Base-by-base conservation (phyloP, 2,113 vertebrate species). In the Scalopus aquaticus region DNA sequence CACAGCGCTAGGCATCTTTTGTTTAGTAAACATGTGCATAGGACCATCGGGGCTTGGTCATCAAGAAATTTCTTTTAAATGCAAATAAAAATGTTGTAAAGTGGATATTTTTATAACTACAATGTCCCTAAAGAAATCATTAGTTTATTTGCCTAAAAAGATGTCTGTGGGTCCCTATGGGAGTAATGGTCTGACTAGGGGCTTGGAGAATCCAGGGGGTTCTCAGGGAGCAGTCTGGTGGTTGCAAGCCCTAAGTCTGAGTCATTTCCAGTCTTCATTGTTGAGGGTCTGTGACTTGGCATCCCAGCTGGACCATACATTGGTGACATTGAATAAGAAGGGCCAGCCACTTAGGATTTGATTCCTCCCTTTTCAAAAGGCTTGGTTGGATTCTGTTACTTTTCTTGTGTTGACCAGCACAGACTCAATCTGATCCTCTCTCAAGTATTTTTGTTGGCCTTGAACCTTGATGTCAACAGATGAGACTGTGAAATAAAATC, bases 11-110 rank as follows among this genome's bases (percentile, higher is more conserved):
- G 95, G 97, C 97, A 94, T 96, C 97, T 98, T 98, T 98, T 98
- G 98, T 98, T 98, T 98, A 95, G 97, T 97, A 98, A 98, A 98
- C 95, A 97, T 12, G 3, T 82, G 90, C 96, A 65, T 65, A 94
- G 95, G 97, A 83, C 95, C 92, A 70, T 98, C 96, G 97, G 95
- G 84, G 64, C 78, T 95, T 97, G 97, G 94, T 54, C 96, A 92
- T 44, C 81, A 74, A 93, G 96, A 97, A 96, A 97, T 96, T 96
- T 96, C 96, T 97, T 95, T 69, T 79, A 87, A 85, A 97, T 90
- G 73, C 82, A 91, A 95, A 85, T 96, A 89, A 89, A 91, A 97
- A 78, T 58, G 17, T 60, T 97, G 88, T 72, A 60, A 74, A 96
- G 92, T 35, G 89, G 69, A 35, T 69, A 35, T 3, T 62, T 89